Percentiles rank a stretch among this genome's conserved stretches.
Conservation (phyloP, 2,113 vertebrate genomes). For the Thamnophis sirtalis region DNA sequence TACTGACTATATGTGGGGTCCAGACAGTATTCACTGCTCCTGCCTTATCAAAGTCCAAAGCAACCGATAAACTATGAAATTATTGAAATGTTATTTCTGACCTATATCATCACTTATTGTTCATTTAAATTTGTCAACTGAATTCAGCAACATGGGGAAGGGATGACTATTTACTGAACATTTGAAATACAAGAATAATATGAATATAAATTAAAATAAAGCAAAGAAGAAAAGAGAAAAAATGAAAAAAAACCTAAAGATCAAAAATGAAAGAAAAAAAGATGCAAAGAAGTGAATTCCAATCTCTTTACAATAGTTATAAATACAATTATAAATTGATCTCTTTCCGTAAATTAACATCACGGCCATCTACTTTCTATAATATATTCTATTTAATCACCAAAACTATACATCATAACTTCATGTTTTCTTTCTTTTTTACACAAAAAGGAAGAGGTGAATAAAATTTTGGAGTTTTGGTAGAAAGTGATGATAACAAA, state of each 20-base stretch:
- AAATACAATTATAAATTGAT: background rate
- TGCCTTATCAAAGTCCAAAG: background rate
- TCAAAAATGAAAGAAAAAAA: background rate
- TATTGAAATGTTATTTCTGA: background rate
- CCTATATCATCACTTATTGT: background rate
- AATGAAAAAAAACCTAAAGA: background rate
- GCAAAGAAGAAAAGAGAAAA: background rate
- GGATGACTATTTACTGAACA: background rate
- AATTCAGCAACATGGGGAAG: background rate
- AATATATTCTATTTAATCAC: background rate
- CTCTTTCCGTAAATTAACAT: background rate
- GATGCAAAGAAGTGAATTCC: background rate
- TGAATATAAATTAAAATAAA: background rate
- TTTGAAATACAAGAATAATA: background rate
- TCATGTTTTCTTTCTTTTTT: background rate
- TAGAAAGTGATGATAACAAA: background rate
- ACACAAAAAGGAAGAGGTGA: background rate
- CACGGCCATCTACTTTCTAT: background rate
- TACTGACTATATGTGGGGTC: background rate
- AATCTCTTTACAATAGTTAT: background rate
- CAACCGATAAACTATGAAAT: background rate
- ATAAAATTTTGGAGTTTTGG: background rate
- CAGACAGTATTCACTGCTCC: background rate
- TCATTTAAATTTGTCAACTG: background rate
- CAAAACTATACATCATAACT: background rate